Conservation (phyloP, 2,888 invertebrate genomes). For the Empis stercorea region DNA sequence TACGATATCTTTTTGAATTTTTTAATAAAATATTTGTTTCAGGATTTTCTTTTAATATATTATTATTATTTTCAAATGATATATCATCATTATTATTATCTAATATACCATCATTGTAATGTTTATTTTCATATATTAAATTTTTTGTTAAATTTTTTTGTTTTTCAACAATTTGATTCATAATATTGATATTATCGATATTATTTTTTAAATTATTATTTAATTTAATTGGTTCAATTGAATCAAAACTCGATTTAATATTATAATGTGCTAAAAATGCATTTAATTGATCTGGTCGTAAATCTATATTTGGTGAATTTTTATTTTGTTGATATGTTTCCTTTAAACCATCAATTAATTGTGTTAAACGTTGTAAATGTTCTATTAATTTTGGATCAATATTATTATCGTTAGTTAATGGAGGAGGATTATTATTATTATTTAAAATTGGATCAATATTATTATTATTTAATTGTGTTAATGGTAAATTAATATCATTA, state of each 20-base stretch:
- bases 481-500: conserved; percentile 5
- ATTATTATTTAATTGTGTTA: conserved; percentile 9
- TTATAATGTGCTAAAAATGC: conserved; percentile 34
- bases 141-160: too few relatives aligned
- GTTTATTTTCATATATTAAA: too few relatives aligned
- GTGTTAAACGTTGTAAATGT: conserved; percentile 32
- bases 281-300: conserved; percentile 34
- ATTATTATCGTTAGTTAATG: conserved; percentile 10
- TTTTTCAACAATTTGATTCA: background rate
- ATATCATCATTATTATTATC: background rate
- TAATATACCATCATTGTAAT: background rate
- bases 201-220: too few relatives aligned
- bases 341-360: conserved; percentile 32
- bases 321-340: conserved; percentile 25
- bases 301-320: conserved; percentile 20
- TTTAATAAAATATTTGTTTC: conserved; percentile 27
- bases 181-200: background rate
- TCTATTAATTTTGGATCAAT: conserved; percentile 30
- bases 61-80: background rate
- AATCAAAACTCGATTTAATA: conserved; percentile 28
- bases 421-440: too few relatives aligned
- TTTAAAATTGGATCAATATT: too few relatives aligned
- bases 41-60: conserved; percentile 16
- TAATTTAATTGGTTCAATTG: conserved; percentile 17
- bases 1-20: conserved; percentile 14